Conservation (phyloP, 2,797 vertebrate genomes). For the Picus viridis region DNA sequence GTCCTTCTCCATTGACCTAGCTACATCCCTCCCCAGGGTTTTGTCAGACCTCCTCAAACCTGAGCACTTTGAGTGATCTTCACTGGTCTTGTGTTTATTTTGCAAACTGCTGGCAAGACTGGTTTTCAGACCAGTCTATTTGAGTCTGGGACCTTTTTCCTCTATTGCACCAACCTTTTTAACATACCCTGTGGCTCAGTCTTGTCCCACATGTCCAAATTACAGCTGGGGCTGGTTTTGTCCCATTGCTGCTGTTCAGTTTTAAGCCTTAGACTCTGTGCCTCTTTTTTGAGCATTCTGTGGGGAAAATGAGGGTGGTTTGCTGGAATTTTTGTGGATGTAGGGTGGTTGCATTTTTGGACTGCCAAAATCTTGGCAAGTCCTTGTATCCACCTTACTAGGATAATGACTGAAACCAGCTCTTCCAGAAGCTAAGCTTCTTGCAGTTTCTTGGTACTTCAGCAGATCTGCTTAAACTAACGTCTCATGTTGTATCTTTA, state of each 20-base stretch:
- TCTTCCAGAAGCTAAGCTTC: not conserved
- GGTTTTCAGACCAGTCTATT: not conserved
- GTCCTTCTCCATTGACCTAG: not conserved
- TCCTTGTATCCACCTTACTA: not conserved
- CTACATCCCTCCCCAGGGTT: not conserved
- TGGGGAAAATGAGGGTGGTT: not conserved
- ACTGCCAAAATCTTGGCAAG: not conserved
- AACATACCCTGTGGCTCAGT: not conserved
- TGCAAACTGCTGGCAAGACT: not conserved
- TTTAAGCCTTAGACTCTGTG: not conserved
- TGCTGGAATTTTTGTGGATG: not conserved
- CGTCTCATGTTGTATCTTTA: not conserved
- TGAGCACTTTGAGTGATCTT: not conserved
- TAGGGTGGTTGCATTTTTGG: not conserved
- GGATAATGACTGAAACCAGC: not conserved
- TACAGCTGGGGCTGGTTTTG: not conserved
- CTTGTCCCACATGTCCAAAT: fast-evolving
- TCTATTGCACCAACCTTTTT: not conserved
- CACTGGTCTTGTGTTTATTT: fast-evolving
- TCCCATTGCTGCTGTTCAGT: not conserved
- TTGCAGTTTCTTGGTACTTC: not conserved
- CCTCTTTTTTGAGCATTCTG: not conserved
- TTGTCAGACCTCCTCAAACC: not conserved
- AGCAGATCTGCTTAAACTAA: not conserved
- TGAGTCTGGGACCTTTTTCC: not conserved